Evolutionary conservation across 1,140 invertebrate species (phyloP).

Genomic region (Radopholus similis): DNA sequence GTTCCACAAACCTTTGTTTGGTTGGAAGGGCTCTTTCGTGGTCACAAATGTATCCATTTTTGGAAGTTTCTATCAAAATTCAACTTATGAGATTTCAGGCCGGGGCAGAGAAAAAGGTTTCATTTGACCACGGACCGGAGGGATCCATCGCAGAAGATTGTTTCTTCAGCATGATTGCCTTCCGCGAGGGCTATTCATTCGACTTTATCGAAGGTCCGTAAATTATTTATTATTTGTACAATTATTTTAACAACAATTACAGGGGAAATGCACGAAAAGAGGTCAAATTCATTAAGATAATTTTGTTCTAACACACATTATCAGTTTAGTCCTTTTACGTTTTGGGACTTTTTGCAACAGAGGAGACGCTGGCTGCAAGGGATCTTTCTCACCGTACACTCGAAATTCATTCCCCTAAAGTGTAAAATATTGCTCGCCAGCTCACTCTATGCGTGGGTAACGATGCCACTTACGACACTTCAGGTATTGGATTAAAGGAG

Average conservation of each 20-base stretch:
- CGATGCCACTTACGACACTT: slow-evolving; percentile 69
- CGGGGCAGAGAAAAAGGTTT: slow-evolving; percentile 79
- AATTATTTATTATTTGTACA: slow-evolving; percentile 10
- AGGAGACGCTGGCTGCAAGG: slow-evolving; percentile 93
- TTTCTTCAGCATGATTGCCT: slow-evolving; percentile 87
- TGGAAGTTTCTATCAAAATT: too few relatives aligned
- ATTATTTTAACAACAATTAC: slow-evolving; percentile 19
- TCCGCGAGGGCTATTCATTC: slow-evolving; percentile 66
- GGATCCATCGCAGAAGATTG: slow-evolving; percentile 96
- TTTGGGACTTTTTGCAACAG: slow-evolving; percentile 90
- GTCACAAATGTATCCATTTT: slow-evolving; percentile 70
- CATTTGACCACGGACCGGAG: slow-evolving; percentile 89
- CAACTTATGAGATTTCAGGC: slow-evolving; percentile 71
- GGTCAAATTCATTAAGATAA: too few relatives aligned
- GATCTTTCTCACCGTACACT: slow-evolving; percentile 87
- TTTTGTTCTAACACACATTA: not conserved
- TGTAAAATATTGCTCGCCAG: slow-evolving; percentile 72
- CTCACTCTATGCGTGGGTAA: slow-evolving; percentile 91
- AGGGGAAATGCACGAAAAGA: slow-evolving; percentile 91
- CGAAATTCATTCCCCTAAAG: slow-evolving; percentile 71
- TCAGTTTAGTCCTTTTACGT: slow-evolving; percentile 73
- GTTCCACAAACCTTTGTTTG: slow-evolving; percentile 90
- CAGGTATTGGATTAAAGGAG: slow-evolving; percentile 31
- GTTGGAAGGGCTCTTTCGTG: slow-evolving; percentile 94
- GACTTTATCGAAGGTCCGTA: slow-evolving; percentile 79